Evolutionary conservation across 2,113 vertebrate genomes (phyloP).

Genomic region (Mirounga angustirostris): DNA sequence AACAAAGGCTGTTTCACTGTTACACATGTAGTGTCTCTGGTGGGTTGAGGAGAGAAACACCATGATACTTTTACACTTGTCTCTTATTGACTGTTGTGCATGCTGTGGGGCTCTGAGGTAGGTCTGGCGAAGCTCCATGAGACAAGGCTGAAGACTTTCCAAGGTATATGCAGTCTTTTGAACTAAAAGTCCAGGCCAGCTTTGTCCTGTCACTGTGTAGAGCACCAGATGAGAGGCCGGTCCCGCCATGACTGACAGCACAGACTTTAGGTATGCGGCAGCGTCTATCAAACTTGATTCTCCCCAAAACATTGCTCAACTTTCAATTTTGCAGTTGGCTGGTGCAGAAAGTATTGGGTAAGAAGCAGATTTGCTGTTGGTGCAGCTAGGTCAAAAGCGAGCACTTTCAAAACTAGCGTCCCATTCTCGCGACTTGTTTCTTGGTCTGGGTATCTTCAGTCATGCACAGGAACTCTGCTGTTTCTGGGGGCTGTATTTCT

Average conservation of each 20-base stretch:
- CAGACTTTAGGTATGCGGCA: constrained; percentile 95
- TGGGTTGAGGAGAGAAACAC: constrained; percentile 92
- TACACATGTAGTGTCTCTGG: constrained; percentile 89
- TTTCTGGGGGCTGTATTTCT: constrained; percentile 99
- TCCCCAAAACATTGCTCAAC: constrained; percentile 95
- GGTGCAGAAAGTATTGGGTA: constrained; percentile 94
- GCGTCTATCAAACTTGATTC: constrained; percentile 96
- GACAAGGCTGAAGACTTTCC: constrained; percentile 93
- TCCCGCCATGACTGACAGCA: constrained; percentile 95
- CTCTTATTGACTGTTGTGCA: constrained; percentile 95
- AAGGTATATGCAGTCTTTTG: constrained; percentile 92
- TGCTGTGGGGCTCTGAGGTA: constrained; percentile 94
- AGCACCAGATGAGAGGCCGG: constrained; percentile 93
- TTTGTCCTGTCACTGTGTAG: constrained; percentile 90
- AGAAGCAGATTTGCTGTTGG: constrained; percentile 98
- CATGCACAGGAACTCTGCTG: constrained; percentile 98
- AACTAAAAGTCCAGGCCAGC: constrained; percentile 92
- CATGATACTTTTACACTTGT: constrained; percentile 98
- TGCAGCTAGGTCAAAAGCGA: constrained; percentile 97
- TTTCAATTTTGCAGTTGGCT: constrained; percentile 91
- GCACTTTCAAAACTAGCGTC: constrained; percentile 98
- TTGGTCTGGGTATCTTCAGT: constrained; percentile 98
- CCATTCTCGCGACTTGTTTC: constrained; percentile 98
- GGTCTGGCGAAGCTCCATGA: constrained; percentile 94
- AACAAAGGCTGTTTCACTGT: constrained; percentile 83